These are phyloP conservation scores for Cataglyphis hispanica DNA, from an alignment of 1,140 invertebrate species.

Conservation along the genomic window DNA sequence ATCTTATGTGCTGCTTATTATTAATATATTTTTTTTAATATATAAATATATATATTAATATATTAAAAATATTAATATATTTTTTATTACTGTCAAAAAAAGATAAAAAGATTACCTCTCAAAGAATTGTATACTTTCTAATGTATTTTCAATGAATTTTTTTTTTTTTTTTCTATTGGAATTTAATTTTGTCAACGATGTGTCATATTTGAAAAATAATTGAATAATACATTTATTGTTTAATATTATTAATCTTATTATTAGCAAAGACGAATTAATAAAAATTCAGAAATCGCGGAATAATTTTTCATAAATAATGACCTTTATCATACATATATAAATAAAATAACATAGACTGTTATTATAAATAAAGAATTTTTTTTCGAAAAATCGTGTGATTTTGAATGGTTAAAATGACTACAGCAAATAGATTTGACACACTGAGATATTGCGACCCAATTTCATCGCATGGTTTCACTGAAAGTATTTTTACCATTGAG, in stretches of 20 bases:
- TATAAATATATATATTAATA: no score
- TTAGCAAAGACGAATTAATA: not conserved
- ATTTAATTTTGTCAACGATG: not conserved
- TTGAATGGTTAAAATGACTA: not conserved
- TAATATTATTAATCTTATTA: not conserved
- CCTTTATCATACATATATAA: not conserved
- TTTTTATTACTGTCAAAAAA: not conserved
- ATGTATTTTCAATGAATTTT: not conserved
- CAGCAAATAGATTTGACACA: slow-evolving; percentile 19
- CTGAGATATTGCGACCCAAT: slow-evolving; percentile 24
- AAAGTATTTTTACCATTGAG: slow-evolving; percentile 37
- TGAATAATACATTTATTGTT: slow-evolving; percentile 1
- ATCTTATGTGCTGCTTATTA: not conserved
- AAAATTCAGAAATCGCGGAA: not conserved
- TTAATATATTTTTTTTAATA: not conserved
- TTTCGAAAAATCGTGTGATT: not conserved
- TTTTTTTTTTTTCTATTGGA: not conserved
- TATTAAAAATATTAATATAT: not conserved
- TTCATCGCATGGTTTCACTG: slow-evolving; percentile 31
- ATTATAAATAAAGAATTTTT: slow-evolving; percentile 13
- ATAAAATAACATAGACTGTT: not conserved
- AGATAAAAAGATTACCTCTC: not conserved
- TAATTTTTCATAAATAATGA: not conserved
- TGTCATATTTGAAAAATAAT: not conserved
- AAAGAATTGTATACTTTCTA: not conserved